Base-by-base conservation (phyloP, 2,888 invertebrate genomes). In the Nipponacmea schrenckii region DNA sequence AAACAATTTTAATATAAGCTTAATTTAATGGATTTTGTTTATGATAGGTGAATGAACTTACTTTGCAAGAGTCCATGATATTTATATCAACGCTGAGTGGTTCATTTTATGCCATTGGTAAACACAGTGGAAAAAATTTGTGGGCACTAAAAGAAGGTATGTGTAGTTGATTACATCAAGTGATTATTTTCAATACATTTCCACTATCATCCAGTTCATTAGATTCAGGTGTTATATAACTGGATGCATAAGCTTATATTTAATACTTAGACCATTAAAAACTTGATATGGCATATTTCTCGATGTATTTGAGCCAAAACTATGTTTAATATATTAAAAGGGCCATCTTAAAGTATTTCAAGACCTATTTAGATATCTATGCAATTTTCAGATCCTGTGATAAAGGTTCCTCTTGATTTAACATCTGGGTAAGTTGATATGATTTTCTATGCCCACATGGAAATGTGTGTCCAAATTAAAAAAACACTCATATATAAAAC, bases 21-120 rank as follows among this genome's bases (percentile, higher is more conserved):
- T n/a, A n/a, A n/a, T n/a, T n/a, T n/a, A n/a, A n/a, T n/a, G n/a
- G 56, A 45, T 64, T 67, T 63, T 67, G 68, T 74, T 74, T 78
- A 64, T n/a, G n/a, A n/a, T 69, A 79, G 75, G 67, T 72, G 10
- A 83, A 81, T 46, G 82, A 83, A n/a, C 76, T 87, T 39, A 83
- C 82, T 17, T 77, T 81, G 2, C 83, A 85, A 50, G 93, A 94
- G 85, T 91, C 94, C 78, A 91, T 94, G 63, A 90, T 98, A 81
- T 92, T 98, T 76, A 94, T 97, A 86, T 96, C 97, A 64, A 98
- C 98, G 65, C 91, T 98, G 81, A 96, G 96, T 87, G 98, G 98
- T 79, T 94, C 94, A 77, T 93, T 98, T 86, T 93, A 94, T 79
- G 97, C 96, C n/a, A 92, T 98, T 66, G 94, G 96, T 85, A 94